Evolutionary conservation across 2,888 invertebrate genomes (phyloP).

Genomic region (Phortica magna): DNA sequence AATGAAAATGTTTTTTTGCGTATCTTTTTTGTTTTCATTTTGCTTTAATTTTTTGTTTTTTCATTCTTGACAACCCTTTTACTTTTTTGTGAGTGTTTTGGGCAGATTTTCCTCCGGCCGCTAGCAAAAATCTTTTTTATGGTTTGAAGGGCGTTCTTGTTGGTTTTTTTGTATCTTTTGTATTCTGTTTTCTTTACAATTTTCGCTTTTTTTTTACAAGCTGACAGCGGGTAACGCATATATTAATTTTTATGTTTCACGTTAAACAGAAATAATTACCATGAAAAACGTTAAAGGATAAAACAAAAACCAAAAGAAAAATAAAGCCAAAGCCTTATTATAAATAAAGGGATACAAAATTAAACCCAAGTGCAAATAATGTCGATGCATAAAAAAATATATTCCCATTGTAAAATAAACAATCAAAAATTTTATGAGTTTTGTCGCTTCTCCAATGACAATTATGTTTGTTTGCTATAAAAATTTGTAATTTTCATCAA

Average conservation of each 20-base stretch:
- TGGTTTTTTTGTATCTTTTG: not conserved
- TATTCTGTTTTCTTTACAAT: not conserved
- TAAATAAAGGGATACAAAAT: constrained; percentile 2
- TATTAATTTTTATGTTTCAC: constrained; percentile 33
- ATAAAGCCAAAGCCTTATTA: not conserved
- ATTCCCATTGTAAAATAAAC: too few species aligned
- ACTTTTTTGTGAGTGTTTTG: constrained; percentile 2
- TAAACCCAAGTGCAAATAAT: constrained; percentile 27
- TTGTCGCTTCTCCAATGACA: too few species aligned
- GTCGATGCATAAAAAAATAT: not conserved
- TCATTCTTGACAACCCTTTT: constrained; percentile 21
- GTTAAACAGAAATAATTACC: constrained; percentile 17
- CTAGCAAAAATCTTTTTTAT: constrained; percentile 6
- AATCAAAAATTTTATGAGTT: too few species aligned
- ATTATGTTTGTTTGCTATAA: too few species aligned
- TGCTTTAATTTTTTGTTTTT: not conserved
- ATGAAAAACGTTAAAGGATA: constrained; percentile 5
- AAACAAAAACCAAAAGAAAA: constrained; percentile 3
- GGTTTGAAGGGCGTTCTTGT: not conserved
- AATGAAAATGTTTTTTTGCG: constrained; percentile 21
- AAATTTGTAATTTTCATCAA: too few species aligned
- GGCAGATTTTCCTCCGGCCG: not conserved
- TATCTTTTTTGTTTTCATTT: constrained; percentile 17
- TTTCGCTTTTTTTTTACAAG: not conserved
- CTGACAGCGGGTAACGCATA: constrained; percentile 12